Percentiles rank a stretch among this genome's conserved stretches.
These are phyloP conservation scores for Coreius guichenoti DNA, from an alignment of 2,797 vertebrate species.

Conservation along the genomic window DNA sequence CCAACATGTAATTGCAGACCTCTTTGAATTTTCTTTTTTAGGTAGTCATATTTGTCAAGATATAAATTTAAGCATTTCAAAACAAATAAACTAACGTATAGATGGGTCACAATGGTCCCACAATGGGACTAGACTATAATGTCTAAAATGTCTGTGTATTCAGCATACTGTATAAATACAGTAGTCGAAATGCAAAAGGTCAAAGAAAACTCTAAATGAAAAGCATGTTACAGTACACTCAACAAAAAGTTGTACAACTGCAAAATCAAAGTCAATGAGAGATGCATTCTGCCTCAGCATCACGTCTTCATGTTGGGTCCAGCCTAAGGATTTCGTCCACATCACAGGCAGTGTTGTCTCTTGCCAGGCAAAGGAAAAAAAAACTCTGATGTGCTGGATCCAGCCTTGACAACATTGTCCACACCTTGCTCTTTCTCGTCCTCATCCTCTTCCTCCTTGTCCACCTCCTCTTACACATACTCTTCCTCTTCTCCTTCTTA, in stretches of 20 bases:
- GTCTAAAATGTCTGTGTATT: no score
- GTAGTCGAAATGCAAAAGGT: no score
- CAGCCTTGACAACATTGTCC: background rate
- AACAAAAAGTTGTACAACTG: no score
- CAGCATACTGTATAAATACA: no score
- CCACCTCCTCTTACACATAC: background rate
- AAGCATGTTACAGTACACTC: no score
- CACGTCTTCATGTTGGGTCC: no score
- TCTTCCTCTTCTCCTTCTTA: background rate
- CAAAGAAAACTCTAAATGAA: no score
- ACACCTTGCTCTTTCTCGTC: background rate
- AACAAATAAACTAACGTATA: background rate
- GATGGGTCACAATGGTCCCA: background rate
- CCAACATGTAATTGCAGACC: slow-evolving; percentile 52
- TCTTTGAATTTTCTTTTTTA: slow-evolving; percentile 19
- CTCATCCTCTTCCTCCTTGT: no score
- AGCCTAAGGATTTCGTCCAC: no score
- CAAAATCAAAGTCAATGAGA: no score
- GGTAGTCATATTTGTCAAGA: background rate
- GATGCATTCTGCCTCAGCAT: no score
- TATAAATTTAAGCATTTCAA: background rate
- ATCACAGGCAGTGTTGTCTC: background rate
- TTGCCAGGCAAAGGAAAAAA: background rate
- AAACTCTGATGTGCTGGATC: background rate
- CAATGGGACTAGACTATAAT: background rate